These are phyloP conservation scores for Podarcis raffonei DNA, from an alignment of 2,113 vertebrate species.

Conservation along the genomic window DNA sequence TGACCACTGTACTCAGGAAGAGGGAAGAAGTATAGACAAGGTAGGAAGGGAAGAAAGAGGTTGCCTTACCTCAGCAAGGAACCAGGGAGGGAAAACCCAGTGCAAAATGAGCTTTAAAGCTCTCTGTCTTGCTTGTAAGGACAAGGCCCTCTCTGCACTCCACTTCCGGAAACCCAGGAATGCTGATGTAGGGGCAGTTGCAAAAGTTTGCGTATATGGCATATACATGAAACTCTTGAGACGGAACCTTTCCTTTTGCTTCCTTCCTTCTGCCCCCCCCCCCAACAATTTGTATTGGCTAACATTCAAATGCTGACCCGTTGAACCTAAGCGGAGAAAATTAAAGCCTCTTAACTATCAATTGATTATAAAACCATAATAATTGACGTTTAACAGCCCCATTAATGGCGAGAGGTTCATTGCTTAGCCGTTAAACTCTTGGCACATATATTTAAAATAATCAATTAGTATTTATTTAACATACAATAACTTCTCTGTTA, in stretches of 20 bases:
- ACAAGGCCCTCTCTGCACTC: too few species aligned
- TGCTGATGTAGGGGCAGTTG: too few species aligned
- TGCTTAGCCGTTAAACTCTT: conserved; percentile 70
- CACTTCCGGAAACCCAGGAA: too few species aligned
- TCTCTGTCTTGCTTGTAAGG: too few species aligned
- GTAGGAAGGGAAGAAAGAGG: too few species aligned
- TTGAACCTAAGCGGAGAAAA: conserved; percentile 43
- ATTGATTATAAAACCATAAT: conserved; percentile 71
- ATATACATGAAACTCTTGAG: too few species aligned
- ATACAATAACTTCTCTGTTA: conserved; percentile 69
- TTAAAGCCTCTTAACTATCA: conserved; percentile 60
- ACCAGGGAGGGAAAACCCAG: too few species aligned
- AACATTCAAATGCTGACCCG: conserved; percentile 52
- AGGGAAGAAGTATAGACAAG: too few species aligned
- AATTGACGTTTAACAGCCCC: conserved; percentile 63
- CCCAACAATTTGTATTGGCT: conserved; percentile 16
- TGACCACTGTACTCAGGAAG: too few species aligned
- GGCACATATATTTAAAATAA: conserved; percentile 69
- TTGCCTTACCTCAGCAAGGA: too few species aligned
- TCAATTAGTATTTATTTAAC: conserved; percentile 78
- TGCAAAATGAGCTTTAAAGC: too few species aligned
- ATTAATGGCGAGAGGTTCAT: conserved; percentile 67
- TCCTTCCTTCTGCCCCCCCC: neutral
- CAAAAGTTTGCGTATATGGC: too few species aligned
- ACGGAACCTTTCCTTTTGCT: neutral